These are phyloP conservation scores for Ladona fulva DNA, from an alignment of 1,140 invertebrate genomes.

Conservation along the genomic window DNA sequence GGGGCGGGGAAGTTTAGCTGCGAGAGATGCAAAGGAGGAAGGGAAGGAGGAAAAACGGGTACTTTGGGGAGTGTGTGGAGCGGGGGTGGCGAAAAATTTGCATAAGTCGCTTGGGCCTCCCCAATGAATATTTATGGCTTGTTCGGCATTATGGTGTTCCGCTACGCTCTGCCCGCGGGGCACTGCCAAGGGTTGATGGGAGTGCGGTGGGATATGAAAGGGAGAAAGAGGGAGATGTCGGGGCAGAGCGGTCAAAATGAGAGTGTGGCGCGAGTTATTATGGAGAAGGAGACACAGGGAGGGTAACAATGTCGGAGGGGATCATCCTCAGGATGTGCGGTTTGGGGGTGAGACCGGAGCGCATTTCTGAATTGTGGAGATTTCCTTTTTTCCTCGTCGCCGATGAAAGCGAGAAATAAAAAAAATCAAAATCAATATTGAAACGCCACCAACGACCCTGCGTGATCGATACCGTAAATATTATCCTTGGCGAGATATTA, in stretches of 20 bases:
- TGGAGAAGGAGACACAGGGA: too few species aligned
- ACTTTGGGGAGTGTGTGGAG: not conserved
- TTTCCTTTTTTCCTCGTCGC: not conserved
- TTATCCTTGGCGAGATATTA: too few species aligned
- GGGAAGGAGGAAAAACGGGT: not conserved
- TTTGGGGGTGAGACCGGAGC: not conserved
- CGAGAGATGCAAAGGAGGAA: not conserved
- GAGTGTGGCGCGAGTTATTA: too few species aligned
- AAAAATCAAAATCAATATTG: too few species aligned
- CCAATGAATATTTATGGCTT: constrained; percentile 18
- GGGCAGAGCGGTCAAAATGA: not conserved
- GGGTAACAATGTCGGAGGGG: too few species aligned
- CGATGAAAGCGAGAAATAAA: too few species aligned
- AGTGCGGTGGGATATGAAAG: not conserved
- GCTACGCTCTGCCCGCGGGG: not conserved
- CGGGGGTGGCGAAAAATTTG: constrained; percentile 11
- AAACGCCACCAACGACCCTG: too few species aligned
- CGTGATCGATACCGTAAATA: too few species aligned
- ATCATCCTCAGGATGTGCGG: not conserved
- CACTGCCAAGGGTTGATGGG: not conserved
- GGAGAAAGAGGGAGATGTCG: not conserved
- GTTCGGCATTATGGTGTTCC: constrained; percentile 12
- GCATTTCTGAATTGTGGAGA: not conserved
- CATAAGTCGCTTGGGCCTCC: constrained; percentile 14
- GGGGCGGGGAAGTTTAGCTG: not conserved